Base-by-base conservation (phyloP, 1,140 invertebrate species). In the Philotrypesis tridentata region DNA sequence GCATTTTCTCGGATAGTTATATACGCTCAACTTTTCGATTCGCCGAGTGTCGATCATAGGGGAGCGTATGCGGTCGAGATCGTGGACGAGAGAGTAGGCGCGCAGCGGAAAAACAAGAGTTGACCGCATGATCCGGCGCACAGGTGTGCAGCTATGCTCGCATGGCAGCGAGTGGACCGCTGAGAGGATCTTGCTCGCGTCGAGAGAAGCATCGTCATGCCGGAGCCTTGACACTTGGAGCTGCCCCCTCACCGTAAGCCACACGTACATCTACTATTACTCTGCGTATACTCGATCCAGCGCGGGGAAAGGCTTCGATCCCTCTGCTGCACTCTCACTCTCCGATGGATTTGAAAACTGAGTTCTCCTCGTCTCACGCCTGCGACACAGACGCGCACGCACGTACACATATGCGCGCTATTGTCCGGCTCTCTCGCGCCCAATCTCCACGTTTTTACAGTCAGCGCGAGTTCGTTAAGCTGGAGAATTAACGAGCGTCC, bases 191-290 rank as follows among this genome's bases (percentile, higher is more conserved):
- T 37, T 37, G 1, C 21, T 65, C 33, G 33, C 61, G n/a, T 9
- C 33, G 61, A 21, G 33, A 14, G 12, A 40, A 21, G 37, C 11
- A 43, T n/a, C 9, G 67, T 27, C 33, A 77, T 67, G 61, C 37
- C 21, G 74, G 61, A 40, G 60, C 63, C 74, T 31, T 77, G 61
- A 77, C 61, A 21, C 8, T 77, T 21, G 40, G 33, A 29, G 33
- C 33, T 65, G 43, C n/a, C n/a, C n/a, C 21, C 61, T 11, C 25
- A 5, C 33, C 37, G 74, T 67, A 77, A 77, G 74, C 33, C 23
- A 7, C 23, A 23, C 12, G 12, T 43, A 43, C n/a, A n/a, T n/a
- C n/a, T n/a, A n/a, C n/a, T 55, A 55, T n/a, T 55, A 55, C 4
- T 37, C 9, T 5, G 9, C 33, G 33, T n/a, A n/a, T n/a, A n/a